Evolutionary conservation across 2,113 vertebrate species (phyloP).

Genomic region (Dipodomys ordii): DNA sequence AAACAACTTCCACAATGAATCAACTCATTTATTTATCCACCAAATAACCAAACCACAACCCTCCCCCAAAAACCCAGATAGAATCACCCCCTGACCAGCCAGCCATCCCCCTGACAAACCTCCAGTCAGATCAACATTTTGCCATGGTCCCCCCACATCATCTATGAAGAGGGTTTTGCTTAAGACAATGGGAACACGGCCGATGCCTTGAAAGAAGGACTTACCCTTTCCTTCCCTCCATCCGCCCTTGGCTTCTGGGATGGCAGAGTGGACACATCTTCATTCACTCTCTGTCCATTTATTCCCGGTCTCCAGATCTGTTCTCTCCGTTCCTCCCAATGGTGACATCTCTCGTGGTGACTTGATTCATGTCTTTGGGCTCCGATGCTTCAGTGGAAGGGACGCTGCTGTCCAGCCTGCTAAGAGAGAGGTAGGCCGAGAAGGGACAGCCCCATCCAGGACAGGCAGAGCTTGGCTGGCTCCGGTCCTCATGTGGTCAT

Average conservation of each 20-base stretch:
- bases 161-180: too few relatives aligned
- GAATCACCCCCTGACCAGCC: background rate
- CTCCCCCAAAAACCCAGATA: too few relatives aligned
- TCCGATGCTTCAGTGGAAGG: background rate
- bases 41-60: background rate
- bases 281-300: too few relatives aligned
- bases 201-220: rapidly evolving
- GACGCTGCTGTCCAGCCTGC: background rate
- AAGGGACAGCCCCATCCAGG: rapidly evolving
- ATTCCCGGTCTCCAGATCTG: background rate
- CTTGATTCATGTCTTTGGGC: background rate
- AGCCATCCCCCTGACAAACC: too few relatives aligned
- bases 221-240: rapidly evolving
- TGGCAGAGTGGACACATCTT: too few relatives aligned
- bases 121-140: too few relatives aligned
- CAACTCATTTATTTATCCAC: background rate
- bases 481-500: background rate
- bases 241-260: background rate
- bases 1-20: background rate
- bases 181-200: background rate
- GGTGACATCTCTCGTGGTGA: rapidly evolving
- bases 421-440: background rate
- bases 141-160: too few relatives aligned
- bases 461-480: rapidly evolving
- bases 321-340: too few relatives aligned